phyloP scores from a whole-genome alignment of 2,797 vertebrate species.

The Carcharodon carcharias region DNA sequence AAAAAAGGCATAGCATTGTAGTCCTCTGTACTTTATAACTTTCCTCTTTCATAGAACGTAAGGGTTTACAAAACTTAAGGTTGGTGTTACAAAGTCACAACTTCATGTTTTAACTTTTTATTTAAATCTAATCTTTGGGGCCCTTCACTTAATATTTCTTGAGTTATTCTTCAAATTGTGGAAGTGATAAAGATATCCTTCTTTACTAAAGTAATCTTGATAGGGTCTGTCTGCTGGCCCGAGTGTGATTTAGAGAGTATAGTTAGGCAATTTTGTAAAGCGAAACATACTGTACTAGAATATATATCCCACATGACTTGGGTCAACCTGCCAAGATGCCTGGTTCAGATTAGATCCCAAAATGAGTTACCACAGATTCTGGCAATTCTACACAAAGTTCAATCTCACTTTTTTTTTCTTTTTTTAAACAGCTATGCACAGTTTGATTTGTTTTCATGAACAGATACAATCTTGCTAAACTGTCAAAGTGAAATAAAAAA shows the following conservation, averaged over 20 bases:
- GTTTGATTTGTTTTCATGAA: background rate
- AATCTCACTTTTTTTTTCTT: background rate
- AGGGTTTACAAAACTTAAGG: background rate
- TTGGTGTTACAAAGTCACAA: background rate
- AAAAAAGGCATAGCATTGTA: background rate
- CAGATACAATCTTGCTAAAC: background rate
- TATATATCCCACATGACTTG: background rate
- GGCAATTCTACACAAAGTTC: background rate
- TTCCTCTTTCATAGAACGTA: background rate
- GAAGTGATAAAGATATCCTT: background rate
- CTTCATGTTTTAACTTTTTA: background rate
- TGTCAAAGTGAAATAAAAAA: background rate
- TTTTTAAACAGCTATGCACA: background rate
- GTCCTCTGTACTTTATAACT: background rate
- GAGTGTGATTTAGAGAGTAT: background rate
- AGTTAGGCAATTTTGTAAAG: background rate
- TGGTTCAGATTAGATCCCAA: conserved; percentile 12
- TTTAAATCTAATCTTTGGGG: background rate
- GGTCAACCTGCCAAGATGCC: background rate
- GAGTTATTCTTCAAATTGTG: background rate
- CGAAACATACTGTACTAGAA: background rate
- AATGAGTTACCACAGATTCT: conserved; percentile 13
- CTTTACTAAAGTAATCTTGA: background rate
- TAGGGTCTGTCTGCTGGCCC: background rate
- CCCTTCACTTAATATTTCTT: background rate